phyloP scores from a whole-genome alignment of 2,888 invertebrate species.

The Acanthosepion lycidas region DNA sequence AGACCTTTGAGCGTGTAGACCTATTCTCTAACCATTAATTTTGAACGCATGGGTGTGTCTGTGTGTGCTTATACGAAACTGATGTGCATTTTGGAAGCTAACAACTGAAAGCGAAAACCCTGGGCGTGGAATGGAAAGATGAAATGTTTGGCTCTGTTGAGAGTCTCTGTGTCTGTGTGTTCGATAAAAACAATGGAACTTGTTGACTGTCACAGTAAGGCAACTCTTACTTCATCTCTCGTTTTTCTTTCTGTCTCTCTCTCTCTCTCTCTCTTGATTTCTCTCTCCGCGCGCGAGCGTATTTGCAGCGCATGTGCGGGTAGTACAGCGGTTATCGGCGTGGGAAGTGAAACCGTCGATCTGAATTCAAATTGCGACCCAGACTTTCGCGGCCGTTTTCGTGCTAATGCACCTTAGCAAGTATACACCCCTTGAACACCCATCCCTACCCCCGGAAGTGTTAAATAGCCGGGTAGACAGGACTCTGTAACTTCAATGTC shows the following conservation, averaged over 20 bases:
- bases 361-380: no score
- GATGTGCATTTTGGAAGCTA: not conserved
- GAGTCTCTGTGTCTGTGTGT: not conserved
- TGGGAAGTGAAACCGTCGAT: no score
- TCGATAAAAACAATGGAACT: not conserved
- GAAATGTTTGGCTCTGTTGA: not conserved
- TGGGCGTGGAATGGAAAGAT: not conserved
- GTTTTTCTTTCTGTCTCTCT: not conserved
- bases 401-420: no score
- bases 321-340: no score
- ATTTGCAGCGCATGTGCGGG: no score
- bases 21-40: not conserved
- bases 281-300: no score
- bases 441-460: no score
- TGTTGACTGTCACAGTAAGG: not conserved
- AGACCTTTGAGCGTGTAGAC: not conserved
- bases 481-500: no score
- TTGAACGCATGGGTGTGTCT: not conserved
- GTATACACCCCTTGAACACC: no score
- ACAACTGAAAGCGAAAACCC: not conserved
- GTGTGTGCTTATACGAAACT: not conserved
- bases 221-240: not conserved
- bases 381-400: no score
- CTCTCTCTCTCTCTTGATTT: no score
- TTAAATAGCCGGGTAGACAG: no score